A percentile compares a stretch with the other conserved stretches of the same genome.
Evolutionary conservation across 2,113 vertebrate genomes (phyloP).

Genomic region (Actinemys pallida): DNA sequence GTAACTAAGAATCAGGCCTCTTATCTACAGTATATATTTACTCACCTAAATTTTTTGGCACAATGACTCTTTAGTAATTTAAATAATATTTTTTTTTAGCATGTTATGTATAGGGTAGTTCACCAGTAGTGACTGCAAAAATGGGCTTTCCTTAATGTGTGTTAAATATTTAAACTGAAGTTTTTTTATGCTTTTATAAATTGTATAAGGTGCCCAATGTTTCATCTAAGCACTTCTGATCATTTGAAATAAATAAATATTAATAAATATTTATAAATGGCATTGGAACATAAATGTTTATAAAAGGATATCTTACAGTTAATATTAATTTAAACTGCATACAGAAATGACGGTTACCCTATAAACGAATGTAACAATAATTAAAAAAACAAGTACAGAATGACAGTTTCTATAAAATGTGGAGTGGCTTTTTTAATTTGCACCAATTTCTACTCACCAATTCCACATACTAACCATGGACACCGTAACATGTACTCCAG

Average conservation of each 20-base stretch:
- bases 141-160: neutral
- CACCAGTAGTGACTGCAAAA: neutral
- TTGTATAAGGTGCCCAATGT: neutral
- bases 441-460: neutral
- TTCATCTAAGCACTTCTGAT: neutral
- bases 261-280: neutral
- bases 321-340: neutral
- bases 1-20: neutral
- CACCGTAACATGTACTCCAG: neutral
- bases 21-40: neutral
- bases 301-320: neutral
- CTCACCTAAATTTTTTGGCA: neutral
- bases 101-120: neutral
- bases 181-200: neutral
- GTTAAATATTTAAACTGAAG: neutral
- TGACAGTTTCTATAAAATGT: neutral
- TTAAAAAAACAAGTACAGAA: neutral
- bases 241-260: neutral
- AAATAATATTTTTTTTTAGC: neutral
- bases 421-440: neutral
- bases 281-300: neutral
- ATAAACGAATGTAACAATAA: neutral
- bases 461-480: neutral
- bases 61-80: neutral
- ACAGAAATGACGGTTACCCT: neutral